These are phyloP conservation scores for Bombus balteatus DNA, from an alignment of 1,140 invertebrate species.

Conservation along the genomic window DNA sequence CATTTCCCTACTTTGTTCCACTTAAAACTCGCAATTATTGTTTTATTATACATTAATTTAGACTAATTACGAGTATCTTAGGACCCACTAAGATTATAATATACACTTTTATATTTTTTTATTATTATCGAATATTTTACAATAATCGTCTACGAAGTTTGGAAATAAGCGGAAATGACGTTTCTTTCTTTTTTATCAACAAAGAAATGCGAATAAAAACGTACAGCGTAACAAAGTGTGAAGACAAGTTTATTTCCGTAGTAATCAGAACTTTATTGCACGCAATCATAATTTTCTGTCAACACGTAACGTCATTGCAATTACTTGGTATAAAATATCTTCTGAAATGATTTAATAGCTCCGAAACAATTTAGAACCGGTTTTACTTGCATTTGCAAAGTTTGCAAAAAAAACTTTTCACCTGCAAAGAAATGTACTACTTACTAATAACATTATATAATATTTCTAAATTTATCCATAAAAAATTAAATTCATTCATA, in stretches of 20 bases:
- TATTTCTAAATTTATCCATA: too few species aligned
- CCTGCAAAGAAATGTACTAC: too few species aligned
- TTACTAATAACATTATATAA: too few species aligned
- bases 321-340: neutral
- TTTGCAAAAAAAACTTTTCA: too few species aligned
- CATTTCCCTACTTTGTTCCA: slow-evolving; percentile 8
- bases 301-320: neutral
- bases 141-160: neutral
- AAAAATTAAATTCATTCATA: too few species aligned
- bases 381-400: too few species aligned
- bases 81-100: neutral
- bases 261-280: too few species aligned
- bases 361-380: too few species aligned
- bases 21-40: neutral
- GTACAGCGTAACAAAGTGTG: neutral
- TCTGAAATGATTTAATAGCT: too few species aligned
- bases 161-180: neutral
- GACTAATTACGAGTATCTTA: neutral
- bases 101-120: too few species aligned
- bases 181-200: neutral
- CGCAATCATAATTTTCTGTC: neutral
- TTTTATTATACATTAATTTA: neutral
- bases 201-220: neutral
- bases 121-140: too few species aligned
- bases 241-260: neutral